Base-by-base conservation (phyloP, 2,797 vertebrate species). In the Gymnothorax javanicus region DNA sequence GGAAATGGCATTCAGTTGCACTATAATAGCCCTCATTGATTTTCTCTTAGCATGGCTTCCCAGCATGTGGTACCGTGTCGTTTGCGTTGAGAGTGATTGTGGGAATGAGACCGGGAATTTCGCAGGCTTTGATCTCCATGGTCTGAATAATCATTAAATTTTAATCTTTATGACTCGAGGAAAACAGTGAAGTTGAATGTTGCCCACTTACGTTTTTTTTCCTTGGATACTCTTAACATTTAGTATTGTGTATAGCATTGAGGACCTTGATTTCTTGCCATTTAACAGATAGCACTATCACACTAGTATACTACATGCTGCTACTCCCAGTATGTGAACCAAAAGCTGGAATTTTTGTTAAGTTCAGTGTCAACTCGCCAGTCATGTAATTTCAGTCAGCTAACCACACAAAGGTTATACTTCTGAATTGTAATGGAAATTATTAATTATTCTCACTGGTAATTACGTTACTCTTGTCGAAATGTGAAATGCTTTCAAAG, bases 21-120 rank as follows among this genome's bases (percentile, higher is more conserved):
- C 89, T 87, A 54, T 93, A 90, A 93, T 91, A 90, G 88, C 87
- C 60, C 90, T 87, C 91, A 94, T 94, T 91, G 93, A 94, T 94
- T 91, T 91, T 60, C 56, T 77, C 82, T 89, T 87, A 33, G 71
- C 85, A n/a, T 86, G 92, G 67, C 86, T 62, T 25, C 59, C 88
- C 17, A 58, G 62, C 25, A 56, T 86, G 87, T 64, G 88, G 77
- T 54, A 64, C 79, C 1, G 50, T 81, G 77, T 59, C 50, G 81
- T 75, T 84, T 86, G 60, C 85, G 88, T 62, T 54, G 54, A 86
- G 58, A 71, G 27, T 50, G 5, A 20, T 13, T 33, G 33, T 17
- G 52, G 77, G 50, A 23, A 52, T 56, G 52, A 56, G 23, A 8
- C 23, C 11, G 52, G 77, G 50, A 17, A 5, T 56, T 81, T 52